phyloP scores from a whole-genome alignment of 1,140 invertebrate species.

The Achatina immaculata region DNA sequence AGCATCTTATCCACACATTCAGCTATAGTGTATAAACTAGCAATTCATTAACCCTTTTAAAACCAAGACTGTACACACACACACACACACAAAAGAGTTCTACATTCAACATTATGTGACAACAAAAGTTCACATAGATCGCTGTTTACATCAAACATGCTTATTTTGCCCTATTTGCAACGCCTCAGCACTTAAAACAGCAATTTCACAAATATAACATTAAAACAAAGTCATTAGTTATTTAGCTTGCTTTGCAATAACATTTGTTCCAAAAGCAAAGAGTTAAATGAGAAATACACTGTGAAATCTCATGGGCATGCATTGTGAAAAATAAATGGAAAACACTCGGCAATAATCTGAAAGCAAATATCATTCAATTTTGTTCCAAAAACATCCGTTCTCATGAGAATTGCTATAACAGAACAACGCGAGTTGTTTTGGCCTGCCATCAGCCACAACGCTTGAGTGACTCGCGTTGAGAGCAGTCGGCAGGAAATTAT shows the following conservation, averaged over 20 bases:
- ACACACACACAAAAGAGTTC: too few relatives aligned
- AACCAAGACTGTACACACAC: too few relatives aligned
- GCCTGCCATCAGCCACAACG: neutral
- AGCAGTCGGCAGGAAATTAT: conserved; percentile 6
- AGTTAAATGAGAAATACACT: neutral
- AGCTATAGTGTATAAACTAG: too few relatives aligned
- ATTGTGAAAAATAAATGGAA: neutral
- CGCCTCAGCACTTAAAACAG: too few relatives aligned
- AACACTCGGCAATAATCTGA: neutral
- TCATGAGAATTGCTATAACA: neutral
- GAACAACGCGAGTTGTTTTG: neutral
- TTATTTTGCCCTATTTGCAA: too few relatives aligned
- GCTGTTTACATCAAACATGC: too few relatives aligned
- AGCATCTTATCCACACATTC: too few relatives aligned
- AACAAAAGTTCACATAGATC: too few relatives aligned
- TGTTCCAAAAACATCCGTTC: neutral
- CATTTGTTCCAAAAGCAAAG: neutral
- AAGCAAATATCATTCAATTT: conserved; percentile 1
- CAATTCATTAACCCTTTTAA: too few relatives aligned
- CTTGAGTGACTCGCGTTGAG: neutral
- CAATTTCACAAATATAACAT: too few relatives aligned
- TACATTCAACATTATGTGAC: too few relatives aligned
- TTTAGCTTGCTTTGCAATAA: neutral
- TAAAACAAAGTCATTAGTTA: neutral
- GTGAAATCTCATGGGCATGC: neutral